A percentile compares a stretch with the other conserved stretches of the same genome.
These are phyloP conservation scores for Ranitomeya variabilis DNA, from an alignment of 2,113 vertebrate genomes.

Conservation along the genomic window DNA sequence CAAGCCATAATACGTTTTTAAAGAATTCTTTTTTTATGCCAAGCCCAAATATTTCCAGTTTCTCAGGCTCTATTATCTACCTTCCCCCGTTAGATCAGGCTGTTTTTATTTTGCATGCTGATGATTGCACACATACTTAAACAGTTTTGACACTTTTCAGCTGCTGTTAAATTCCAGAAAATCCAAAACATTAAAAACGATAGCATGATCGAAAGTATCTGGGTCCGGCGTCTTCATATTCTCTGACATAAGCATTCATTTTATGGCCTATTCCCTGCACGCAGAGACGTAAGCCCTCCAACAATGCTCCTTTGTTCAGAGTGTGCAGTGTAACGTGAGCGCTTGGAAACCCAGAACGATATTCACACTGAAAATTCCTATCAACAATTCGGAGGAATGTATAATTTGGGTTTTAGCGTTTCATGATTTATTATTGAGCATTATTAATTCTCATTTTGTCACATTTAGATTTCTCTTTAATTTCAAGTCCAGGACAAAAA, in stretches of 20 bases:
- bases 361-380: constrained; percentile 53
- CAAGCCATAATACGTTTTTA: constrained; percentile 57
- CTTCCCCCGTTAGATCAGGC: constrained; percentile 60
- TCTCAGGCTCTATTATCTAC: constrained; percentile 67
- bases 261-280: constrained; percentile 43
- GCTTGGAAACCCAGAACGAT: constrained; percentile 44
- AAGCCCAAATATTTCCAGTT: constrained; percentile 65
- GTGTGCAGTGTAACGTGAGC: constrained; percentile 50
- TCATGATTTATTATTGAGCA: constrained; percentile 46
- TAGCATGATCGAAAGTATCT: constrained; percentile 29
- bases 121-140: constrained; percentile 67
- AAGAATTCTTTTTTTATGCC: constrained; percentile 63
- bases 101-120: constrained; percentile 62
- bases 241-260: constrained; percentile 51
- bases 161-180: constrained; percentile 62
- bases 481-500: constrained; percentile 12
- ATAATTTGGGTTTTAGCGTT: constrained; percentile 21
- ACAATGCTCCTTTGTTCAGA: constrained; percentile 57
- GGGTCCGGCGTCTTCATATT: constrained; percentile 38
- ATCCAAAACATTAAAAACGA: constrained; percentile 61
- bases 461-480: constrained; percentile 36
- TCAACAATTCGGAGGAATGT: constrained; percentile 41
- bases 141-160: constrained; percentile 68
- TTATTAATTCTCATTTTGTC: constrained; percentile 41
- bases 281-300: constrained; percentile 48